Evolutionary conservation across 2,888 invertebrate species (phyloP).

Genomic region (Biston betularia): DNA sequence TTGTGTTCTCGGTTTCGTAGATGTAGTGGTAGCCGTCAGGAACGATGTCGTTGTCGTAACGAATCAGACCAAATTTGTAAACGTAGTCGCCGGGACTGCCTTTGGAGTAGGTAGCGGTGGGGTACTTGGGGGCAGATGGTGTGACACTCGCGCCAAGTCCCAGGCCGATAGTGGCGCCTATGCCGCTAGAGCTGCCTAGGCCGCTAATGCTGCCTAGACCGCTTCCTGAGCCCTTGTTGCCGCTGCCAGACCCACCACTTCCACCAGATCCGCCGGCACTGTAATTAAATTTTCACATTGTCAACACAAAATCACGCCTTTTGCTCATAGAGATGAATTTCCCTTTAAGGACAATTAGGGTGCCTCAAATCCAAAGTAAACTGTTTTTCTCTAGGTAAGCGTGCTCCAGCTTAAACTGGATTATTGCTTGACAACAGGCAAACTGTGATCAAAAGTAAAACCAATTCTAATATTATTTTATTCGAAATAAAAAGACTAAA

Average conservation of each 20-base stretch:
- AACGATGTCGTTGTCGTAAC: conserved; percentile 68
- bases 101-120: conserved; percentile 7
- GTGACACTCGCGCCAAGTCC: conserved; percentile 20
- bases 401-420: too few species aligned
- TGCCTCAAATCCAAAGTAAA: too few species aligned
- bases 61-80: conserved; percentile 77
- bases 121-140: conserved; percentile 20
- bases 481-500: too few species aligned
- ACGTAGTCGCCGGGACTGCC: conserved; percentile 58
- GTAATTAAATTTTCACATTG: conserved; percentile 15
- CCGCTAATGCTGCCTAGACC: conserved; percentile 23
- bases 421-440: background rate
- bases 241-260: conserved; percentile 53
- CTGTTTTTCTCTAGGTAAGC: too few species aligned
- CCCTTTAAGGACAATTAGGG: too few species aligned
- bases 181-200: conserved; percentile 2
- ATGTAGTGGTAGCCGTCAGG: conserved; percentile 80
- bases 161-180: conserved; percentile 24
- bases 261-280: conserved; percentile 60
- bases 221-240: conserved; percentile 33
- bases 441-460: background rate
- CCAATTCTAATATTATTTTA: too few species aligned
- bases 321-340: too few species aligned
- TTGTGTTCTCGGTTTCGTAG: conserved; percentile 82
- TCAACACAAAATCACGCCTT: too few species aligned